Percentiles rank a stretch among this genome's conserved stretches.
These are phyloP conservation scores for Luperina nickerlii DNA, from an alignment of 2,888 invertebrate species.

Conservation along the genomic window DNA sequence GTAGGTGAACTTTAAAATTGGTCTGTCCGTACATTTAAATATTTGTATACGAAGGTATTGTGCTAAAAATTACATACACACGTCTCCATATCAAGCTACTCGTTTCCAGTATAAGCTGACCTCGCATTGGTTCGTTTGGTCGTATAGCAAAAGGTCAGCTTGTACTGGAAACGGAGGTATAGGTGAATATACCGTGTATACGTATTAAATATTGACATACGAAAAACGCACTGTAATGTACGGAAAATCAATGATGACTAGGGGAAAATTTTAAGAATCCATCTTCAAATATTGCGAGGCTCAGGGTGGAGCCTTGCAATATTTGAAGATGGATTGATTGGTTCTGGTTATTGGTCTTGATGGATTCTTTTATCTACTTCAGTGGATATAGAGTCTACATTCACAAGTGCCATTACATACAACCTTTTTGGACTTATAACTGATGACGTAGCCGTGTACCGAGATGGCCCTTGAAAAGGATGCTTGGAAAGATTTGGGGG, in stretches of 20 bases:
- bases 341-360: too few relatives aligned
- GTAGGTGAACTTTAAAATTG: slow-evolving; percentile 13
- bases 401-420: neutral
- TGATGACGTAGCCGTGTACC: too few relatives aligned
- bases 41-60: neutral
- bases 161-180: neutral
- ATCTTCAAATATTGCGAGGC: neutral
- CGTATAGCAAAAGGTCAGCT: neutral
- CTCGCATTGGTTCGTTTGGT: neutral
- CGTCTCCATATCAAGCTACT: neutral
- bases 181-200: neutral
- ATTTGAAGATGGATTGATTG: too few relatives aligned
- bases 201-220: neutral
- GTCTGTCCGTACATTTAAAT: neutral
- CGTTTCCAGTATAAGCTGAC: neutral
- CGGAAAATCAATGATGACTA: neutral
- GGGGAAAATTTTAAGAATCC: neutral
- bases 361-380: neutral
- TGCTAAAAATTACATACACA: neutral
- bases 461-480: too few relatives aligned
- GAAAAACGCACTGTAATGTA: slow-evolving; percentile 2
- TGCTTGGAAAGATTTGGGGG: too few relatives aligned
- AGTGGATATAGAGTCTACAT: neutral
- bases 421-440: too few relatives aligned
- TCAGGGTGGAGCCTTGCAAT: too few relatives aligned